Base-by-base conservation (phyloP, 2,888 invertebrate species). In the Biston stratarius region DNA sequence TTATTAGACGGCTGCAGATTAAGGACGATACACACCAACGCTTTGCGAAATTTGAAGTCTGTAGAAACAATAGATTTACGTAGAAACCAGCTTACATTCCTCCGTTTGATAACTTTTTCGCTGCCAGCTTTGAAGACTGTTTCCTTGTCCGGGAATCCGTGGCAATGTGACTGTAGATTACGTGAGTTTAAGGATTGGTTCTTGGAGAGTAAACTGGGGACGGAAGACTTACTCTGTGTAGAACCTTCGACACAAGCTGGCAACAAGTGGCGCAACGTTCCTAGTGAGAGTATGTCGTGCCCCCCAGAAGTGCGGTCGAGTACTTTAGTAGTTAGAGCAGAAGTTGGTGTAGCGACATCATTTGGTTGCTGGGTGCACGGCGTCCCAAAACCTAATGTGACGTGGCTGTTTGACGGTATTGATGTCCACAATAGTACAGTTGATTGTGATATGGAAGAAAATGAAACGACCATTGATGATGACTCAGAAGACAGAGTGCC, bases 151-250 rank as follows among this genome's bases (percentile, higher is more conserved):
- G 97, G 97, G 40, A 98, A 98, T 87, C 97, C 97, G 6, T 98
- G 98, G 98, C 95, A 95, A 81, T 98, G 98, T 86, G 98, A 98
- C 86, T 98, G 98, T 87, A 95, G 96, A 73, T 89, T 98, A 67
- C 95, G 97, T 60, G 96, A 96, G 67, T 97, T 98, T 78, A 96
- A 98, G 67, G 96, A 96, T 76, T 98, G 98, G 97, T 96, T 97
- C 83, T 94, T 97, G 61, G 95, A 96, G 60, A 96, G 96, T 78
- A 97, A 97, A 78, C 94, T 98, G 61, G 96, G 96, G 70, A 96
- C 97, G 11, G 95, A 96, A 72, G 95, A 97, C 49, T 94, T 98
- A 74, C 94, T 95, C 58, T 97, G 97, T 81, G 95, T 95, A 12
- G 96, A 96, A 59, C 98, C 98, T 0, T 91, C 95, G 6, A 94